Evolutionary conservation across 2,797 vertebrate species (phyloP).

Genomic region (Philypnodon macrostomus): DNA sequence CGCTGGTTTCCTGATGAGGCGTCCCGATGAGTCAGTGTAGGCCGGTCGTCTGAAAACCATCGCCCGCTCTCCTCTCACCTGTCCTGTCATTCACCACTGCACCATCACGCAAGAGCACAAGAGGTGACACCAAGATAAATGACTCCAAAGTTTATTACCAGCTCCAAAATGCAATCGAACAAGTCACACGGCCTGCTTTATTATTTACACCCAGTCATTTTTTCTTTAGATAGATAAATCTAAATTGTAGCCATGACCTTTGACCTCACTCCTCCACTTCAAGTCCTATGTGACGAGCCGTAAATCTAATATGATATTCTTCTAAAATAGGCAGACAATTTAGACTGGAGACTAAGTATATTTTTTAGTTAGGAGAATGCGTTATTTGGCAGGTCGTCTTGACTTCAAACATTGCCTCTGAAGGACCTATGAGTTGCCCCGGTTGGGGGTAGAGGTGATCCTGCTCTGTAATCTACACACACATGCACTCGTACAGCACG

Average conservation of each 20-base stretch:
- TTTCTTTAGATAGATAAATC: constrained; percentile 4
- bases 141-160: constrained; percentile 18
- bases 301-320: constrained; percentile 10
- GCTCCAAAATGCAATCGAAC: constrained; percentile 7
- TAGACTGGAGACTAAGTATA: neutral
- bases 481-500: constrained; percentile 15
- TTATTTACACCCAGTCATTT: constrained; percentile 15
- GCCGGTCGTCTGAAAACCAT: constrained; percentile 10
- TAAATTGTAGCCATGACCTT: constrained; percentile 9
- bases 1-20: neutral
- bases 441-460: constrained; percentile 62
- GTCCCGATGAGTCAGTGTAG: constrained; percentile 6
- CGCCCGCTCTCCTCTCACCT: constrained; percentile 17
- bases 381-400: constrained; percentile 28
- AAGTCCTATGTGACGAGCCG: neutral
- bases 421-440: constrained; percentile 46
- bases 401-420: constrained; percentile 42
- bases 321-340: constrained; percentile 9
- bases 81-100: constrained; percentile 5
- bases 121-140: constrained; percentile 20
- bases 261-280: neutral
- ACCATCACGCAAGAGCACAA: constrained; percentile 4
- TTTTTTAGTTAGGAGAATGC: constrained; percentile 1
- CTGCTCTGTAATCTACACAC: constrained; percentile 59
- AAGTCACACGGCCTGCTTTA: constrained; percentile 4